These are phyloP conservation scores for Corythornis cristatus DNA, from an alignment of 2,113 vertebrate genomes.

Conservation along the genomic window DNA sequence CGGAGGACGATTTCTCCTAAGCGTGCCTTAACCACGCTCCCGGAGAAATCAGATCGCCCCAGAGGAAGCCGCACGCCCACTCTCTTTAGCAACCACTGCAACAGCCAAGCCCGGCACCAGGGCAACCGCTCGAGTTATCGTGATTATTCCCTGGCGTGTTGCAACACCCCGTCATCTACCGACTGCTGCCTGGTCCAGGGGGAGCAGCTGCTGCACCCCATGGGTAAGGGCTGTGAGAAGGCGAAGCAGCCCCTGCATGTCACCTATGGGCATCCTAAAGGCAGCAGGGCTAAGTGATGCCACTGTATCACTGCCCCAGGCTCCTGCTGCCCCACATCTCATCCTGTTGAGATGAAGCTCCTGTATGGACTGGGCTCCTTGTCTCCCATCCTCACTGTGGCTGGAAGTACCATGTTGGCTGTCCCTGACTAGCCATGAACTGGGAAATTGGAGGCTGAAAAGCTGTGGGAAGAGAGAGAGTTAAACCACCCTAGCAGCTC, in stretches of 20 bases:
- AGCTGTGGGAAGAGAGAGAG: not conserved
- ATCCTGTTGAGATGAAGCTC: not conserved
- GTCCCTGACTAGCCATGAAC: not conserved
- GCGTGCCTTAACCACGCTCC: constrained; percentile 32
- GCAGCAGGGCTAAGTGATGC: not conserved
- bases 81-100: constrained; percentile 63
- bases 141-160: constrained; percentile 34
- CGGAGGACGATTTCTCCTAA: not conserved
- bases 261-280: not conserved
- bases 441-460: not conserved
- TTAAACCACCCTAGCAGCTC: not conserved
- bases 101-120: constrained; percentile 58
- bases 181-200: not conserved
- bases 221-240: not conserved
- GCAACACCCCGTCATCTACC: constrained; percentile 27
- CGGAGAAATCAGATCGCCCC: constrained; percentile 58
- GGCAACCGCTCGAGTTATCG: constrained; percentile 57
- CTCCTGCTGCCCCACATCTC: not conserved
- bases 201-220: not conserved
- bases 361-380: not conserved
- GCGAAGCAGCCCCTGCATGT: not conserved
- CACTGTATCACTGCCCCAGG: fast-evolving
- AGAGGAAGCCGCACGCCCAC: constrained; percentile 59
- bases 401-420: not conserved
- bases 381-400: not conserved